Evolutionary conservation across 2,888 invertebrate species (phyloP).

Genomic region (Pristionchus arcanus): DNA sequence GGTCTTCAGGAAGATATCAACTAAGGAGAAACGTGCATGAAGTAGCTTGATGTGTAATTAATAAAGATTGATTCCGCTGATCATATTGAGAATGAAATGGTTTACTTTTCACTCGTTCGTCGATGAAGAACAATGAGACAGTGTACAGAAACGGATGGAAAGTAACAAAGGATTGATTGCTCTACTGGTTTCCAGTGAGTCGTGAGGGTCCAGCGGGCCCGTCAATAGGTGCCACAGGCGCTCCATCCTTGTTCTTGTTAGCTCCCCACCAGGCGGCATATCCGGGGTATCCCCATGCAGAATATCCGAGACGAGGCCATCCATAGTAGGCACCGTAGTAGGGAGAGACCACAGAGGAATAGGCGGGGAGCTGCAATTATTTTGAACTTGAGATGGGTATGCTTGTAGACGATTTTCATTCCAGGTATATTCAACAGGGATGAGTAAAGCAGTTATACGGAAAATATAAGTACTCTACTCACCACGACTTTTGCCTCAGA

Average conservation of each 20-base stretch:
- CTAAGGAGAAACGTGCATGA: not conserved
- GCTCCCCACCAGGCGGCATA: constrained; percentile 31
- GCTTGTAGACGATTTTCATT: no score
- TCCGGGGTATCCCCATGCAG: constrained; percentile 5
- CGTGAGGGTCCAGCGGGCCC: not conserved
- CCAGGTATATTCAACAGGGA: no score
- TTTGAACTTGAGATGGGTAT: no score
- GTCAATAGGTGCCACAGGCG: not conserved
- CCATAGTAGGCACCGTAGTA: constrained; percentile 35
- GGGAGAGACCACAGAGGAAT: constrained; percentile 20
- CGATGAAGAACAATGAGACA: not conserved
- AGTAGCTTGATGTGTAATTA: not conserved
- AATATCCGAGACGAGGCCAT: constrained; percentile 11
- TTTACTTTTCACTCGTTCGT: not conserved
- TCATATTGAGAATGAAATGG: not conserved
- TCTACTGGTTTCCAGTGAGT: not conserved
- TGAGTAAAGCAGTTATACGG: not conserved
- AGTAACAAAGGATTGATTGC: not conserved
- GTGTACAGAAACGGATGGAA: not conserved
- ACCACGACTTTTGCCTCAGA: not conserved
- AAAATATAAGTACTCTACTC: not conserved
- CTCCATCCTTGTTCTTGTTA: constrained; percentile 10
- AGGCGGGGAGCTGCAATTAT: not conserved
- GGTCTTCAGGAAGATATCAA: not conserved
- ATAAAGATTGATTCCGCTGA: not conserved